phyloP scores from a whole-genome alignment of 2,888 invertebrate genomes.

The Calliphora vomitoria region DNA sequence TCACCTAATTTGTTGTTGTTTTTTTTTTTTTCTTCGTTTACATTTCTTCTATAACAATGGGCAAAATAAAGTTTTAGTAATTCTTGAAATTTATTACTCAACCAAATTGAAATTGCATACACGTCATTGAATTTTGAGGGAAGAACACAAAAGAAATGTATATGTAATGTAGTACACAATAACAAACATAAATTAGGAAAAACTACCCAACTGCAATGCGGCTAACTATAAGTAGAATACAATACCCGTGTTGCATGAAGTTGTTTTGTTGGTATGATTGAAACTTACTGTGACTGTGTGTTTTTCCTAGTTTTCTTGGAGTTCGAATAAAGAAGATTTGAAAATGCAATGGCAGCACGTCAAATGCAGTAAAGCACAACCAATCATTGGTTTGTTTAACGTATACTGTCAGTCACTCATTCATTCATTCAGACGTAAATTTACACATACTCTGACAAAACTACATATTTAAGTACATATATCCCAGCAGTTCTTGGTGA shows the following conservation, averaged over 20 bases:
- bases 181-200: constrained; percentile 30
- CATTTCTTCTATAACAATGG: constrained; percentile 32
- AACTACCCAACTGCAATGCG: constrained; percentile 72
- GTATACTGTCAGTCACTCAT: constrained; percentile 62
- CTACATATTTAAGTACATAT: constrained; percentile 14
- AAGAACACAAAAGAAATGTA: constrained; percentile 16
- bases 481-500: constrained; percentile 2
- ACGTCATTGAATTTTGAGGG: constrained; percentile 57
- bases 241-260: constrained; percentile 27
- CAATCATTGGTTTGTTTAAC: constrained; percentile 69
- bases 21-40: constrained; percentile 17
- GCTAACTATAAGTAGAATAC: constrained; percentile 45
- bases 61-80: constrained; percentile 43
- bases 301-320: background rate
- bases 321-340: constrained; percentile 48
- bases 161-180: constrained; percentile 16
- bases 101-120: constrained; percentile 65
- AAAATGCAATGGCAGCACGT: constrained; percentile 66
- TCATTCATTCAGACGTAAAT: constrained; percentile 46
- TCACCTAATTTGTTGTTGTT: constrained; percentile 57
- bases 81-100: constrained; percentile 55
- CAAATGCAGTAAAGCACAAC: constrained; percentile 70
- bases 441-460: background rate
- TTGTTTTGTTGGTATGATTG: constrained; percentile 26
- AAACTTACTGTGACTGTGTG: constrained; percentile 5